Evolutionary conservation across 2,797 vertebrate species (phyloP), one percentile per base, ranked within the genome.

Genomic region (Notolepis coatsorum): DNA sequence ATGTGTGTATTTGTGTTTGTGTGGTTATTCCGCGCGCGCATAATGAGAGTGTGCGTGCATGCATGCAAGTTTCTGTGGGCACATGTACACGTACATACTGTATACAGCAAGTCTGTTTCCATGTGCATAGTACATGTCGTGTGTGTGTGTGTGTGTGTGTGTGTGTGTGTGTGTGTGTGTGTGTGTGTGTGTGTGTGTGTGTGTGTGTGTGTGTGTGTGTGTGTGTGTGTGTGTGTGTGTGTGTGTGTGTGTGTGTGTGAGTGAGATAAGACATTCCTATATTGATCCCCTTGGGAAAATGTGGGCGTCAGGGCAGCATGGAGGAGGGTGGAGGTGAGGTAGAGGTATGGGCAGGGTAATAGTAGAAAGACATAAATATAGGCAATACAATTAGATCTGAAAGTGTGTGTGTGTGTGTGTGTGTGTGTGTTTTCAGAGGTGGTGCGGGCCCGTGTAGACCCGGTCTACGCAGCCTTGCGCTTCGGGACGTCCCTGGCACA

Each of bases 401-500:
- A n/a, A n/a, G n/a, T n/a, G n/a, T n/a, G n/a, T n/a, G n/a, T n/a
- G n/a, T n/a, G n/a, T n/a, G 47, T 75, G 25, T 62, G 15, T 57
- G 43, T 71, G 21, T 73, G 59, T 82, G 65, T 88, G 82, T 71
- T 86, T 85, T 69, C 84, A 92, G 91, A 91, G 65, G 79, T 77
- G 12, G 82, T 7, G n/a, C 79, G 81, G 74, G 78, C 59, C 2
- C 89, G 90, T 33, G 90, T 96, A 71, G 96, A 98, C 73, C 95
- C 96, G 0, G 82, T 98, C 51, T 97, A 97, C 1, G 95, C 96
- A 30, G 91, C 96, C 15, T 87, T 97, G 67, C 94, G 96, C 81
- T 96, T 93, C 2, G 96, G 96, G 77, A 97, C 95, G 15, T 96
- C 96, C 57, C 89, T 98, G 88, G 95, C 95, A 21, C 92, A 96